Evolutionary conservation across 35 echinoderm and acorn worm species (phyloP).

Genomic region (Heliocidaris erythrogramma): DNA sequence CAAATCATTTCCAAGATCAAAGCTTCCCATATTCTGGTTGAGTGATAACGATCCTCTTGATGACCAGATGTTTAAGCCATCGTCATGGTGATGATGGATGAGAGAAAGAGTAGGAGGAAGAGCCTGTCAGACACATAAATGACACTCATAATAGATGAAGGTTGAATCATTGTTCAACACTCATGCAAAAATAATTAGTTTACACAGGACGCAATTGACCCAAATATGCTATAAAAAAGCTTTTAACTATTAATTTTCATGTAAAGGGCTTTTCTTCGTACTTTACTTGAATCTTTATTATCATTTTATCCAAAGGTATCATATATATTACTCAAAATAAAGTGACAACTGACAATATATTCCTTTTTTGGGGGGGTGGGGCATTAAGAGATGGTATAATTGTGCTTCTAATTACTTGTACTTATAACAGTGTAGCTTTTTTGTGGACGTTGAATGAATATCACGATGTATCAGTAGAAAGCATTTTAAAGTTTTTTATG

Average conservation of each 20-base stretch:
- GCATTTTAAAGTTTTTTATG: background rate
- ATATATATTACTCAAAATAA: background rate
- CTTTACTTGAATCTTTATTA: background rate
- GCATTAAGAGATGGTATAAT: background rate
- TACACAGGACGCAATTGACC: background rate
- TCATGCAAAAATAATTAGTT: background rate
- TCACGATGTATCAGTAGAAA: background rate
- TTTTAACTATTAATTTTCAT: background rate
- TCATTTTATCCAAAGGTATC: background rate
- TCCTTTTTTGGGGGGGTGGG: too few species aligned
- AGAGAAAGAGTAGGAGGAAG: background rate
- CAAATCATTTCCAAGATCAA: background rate
- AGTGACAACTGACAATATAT: background rate
- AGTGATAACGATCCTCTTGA: background rate
- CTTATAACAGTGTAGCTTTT: background rate
- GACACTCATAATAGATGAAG: background rate
- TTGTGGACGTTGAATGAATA: background rate
- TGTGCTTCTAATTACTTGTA: background rate
- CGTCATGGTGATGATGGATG: background rate
- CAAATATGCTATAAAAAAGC: background rate
- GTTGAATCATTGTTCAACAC: background rate
- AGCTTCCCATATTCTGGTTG: background rate
- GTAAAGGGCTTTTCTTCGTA: background rate
- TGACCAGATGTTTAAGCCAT: background rate
- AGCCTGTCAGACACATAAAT: background rate